These are phyloP conservation scores for Harpagoxenus sublaevis DNA, from an alignment of 2,888 invertebrate species.

Conservation along the genomic window DNA sequence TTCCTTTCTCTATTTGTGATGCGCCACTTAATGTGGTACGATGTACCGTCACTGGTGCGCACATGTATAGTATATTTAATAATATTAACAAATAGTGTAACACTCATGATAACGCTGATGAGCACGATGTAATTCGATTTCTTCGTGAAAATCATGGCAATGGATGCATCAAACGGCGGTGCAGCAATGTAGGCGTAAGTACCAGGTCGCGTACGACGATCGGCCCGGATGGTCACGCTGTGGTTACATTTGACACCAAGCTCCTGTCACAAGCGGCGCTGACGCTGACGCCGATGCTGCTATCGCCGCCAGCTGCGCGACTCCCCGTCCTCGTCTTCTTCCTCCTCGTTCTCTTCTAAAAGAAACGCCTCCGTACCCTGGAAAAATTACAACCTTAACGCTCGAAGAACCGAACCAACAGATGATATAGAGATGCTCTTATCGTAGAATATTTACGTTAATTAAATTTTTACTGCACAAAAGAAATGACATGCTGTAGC, in stretches of 20 bases:
- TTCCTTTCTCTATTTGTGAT: constrained; percentile 69
- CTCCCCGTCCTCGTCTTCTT: constrained; percentile 94
- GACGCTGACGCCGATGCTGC: constrained; percentile 85
- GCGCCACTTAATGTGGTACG: constrained; percentile 66
- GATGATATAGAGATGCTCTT: background rate
- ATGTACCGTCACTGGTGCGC: constrained; percentile 47
- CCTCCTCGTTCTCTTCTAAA: constrained; percentile 94
- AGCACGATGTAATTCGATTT: constrained; percentile 74
- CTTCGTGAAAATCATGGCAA: constrained; percentile 76
- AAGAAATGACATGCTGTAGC: background rate
- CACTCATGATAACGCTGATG: constrained; percentile 82
- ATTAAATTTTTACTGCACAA: background rate
- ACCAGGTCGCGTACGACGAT: constrained; percentile 71
- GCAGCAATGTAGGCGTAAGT: constrained; percentile 74
- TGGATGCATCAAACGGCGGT: constrained; percentile 76
- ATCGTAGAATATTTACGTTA: background rate
- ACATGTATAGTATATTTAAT: constrained; percentile 69
- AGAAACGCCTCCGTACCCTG: constrained; percentile 89
- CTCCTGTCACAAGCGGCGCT: constrained; percentile 74
- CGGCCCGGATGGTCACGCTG: constrained; percentile 72
- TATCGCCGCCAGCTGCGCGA: constrained; percentile 97
- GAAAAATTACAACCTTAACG: constrained; percentile 29
- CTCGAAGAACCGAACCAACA: background rate
- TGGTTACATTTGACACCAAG: constrained; percentile 76
- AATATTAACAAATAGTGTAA: constrained; percentile 83